phyloP scores from a whole-genome alignment of 2,888 invertebrate species.

The Tachina grossa region DNA sequence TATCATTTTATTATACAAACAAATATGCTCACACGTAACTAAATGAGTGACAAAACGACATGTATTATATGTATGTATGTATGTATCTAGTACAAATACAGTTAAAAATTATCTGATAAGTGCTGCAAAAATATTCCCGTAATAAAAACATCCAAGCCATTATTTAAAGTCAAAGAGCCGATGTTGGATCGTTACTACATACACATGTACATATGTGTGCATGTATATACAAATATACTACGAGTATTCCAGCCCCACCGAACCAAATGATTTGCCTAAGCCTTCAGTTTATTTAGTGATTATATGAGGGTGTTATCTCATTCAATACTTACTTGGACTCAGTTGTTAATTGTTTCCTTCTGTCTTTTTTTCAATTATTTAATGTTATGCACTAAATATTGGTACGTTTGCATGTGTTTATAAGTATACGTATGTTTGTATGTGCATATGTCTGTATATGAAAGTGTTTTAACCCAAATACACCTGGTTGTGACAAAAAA shows the following conservation, averaged over 20 bases:
- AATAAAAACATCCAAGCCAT: not conserved
- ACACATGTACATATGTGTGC: too few relatives aligned
- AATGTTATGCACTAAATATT: not conserved
- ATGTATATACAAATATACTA: too few relatives aligned
- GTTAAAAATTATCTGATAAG: constrained; percentile 6
- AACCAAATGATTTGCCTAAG: constrained; percentile 65
- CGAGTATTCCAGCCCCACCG: constrained; percentile 1
- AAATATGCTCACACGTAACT: not conserved
- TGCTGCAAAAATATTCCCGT: not conserved
- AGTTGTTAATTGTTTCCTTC: not conserved
- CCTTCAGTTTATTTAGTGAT: constrained; percentile 62
- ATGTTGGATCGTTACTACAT: constrained; percentile 6
- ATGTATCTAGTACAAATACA: not conserved
- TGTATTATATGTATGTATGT: not conserved
- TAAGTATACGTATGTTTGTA: not conserved
- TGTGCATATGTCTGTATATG: not conserved
- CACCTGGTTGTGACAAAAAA: constrained; percentile 58
- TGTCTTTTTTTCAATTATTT: constrained; percentile 17
- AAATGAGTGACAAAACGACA: not conserved
- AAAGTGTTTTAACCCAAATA: constrained; percentile 70
- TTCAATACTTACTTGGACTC: constrained; percentile 41
- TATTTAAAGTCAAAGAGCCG: not conserved
- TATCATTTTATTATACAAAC: not conserved
- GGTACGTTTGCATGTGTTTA: not conserved
- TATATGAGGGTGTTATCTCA: constrained; percentile 67